Conservation (phyloP, 2,113 vertebrate genomes). For the Tragulus kanchil region DNA sequence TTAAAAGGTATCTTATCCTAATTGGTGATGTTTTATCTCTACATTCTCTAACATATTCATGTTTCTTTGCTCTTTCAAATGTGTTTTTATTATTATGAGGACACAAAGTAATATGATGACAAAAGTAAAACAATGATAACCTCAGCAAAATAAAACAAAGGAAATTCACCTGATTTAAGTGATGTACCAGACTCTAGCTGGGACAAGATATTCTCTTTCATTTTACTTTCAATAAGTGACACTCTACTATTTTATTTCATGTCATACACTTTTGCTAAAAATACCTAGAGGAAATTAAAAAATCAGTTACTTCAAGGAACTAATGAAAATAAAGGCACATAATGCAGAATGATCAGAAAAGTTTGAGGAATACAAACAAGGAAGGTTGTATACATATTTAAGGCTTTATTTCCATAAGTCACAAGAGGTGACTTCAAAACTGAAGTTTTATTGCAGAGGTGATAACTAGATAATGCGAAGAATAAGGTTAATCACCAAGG, state of each 20-base stretch:
- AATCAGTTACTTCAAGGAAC: not conserved
- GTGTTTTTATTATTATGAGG: not conserved
- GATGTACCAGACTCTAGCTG: not conserved
- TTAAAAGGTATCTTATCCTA: not conserved
- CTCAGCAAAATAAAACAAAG: not conserved
- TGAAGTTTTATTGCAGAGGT: not conserved
- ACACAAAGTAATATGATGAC: not conserved
- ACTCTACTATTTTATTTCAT: not conserved
- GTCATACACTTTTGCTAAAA: not conserved
- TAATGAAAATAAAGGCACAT: not conserved
- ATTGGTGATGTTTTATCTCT: not conserved
- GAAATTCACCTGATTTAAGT: not conserved
- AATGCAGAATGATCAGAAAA: not conserved
- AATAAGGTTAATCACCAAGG: not conserved
- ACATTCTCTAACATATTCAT: not conserved
- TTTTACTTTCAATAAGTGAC: not conserved
- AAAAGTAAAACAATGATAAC: not conserved
- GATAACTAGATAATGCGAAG: not conserved
- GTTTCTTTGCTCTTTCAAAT: not conserved
- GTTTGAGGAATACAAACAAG: not conserved
- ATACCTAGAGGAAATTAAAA: not conserved
- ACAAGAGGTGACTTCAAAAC: not conserved
- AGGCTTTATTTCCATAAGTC: not conserved
- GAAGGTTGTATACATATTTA: not conserved
- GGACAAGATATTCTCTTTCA: not conserved